Evolutionary conservation across 2,888 invertebrate genomes (phyloP), one percentile per base, ranked within the genome.

Genomic region (Operophtera brumata): DNA sequence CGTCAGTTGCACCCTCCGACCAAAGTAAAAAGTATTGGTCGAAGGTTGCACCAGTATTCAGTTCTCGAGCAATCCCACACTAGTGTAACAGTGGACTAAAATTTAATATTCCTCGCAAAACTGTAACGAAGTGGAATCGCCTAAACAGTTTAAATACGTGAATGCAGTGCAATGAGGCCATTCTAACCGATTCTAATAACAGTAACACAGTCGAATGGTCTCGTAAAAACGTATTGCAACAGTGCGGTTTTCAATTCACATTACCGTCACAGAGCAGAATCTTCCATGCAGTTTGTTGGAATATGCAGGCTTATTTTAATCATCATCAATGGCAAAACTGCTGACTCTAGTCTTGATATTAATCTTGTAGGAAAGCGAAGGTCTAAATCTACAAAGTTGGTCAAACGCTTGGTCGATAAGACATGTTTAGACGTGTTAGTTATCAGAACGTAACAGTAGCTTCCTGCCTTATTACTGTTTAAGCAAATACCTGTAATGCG

Each of bases 171-270:
- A 69, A 40, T 59, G 55, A 62, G 66, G 71, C 76, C 67, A 77
- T 82, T 71, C 48, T 51, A 62, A 63, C 74, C 77, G 71, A 75
- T 78, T 74, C 78, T 74, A 80, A 84, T 84, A 84, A 84, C 84
- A 76, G 73, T 71, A 71, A 67, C 69, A 50, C 54, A 50, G 69
- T 69, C 70, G 75, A 78, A 80, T 74, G 70, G 69, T 61, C 70
- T 77, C 84, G 74, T 86, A 84, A 86, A 86, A 86, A 82, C 78
- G 71, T 83, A 84, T 82, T 75, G 82, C 80, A 63, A 69, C 67
- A 63, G 67, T 73, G 78, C 71, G 80, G 78, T 73, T 77, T 77
- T 73, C 77, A 62, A 61, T 65, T 61, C 62, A 62, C 62, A 67
- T 65, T 57, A 61, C 47, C 25, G 47, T 42, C 46, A 13, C 20